These are phyloP conservation scores for Ochotona princeps DNA, from an alignment of 2,113 vertebrate genomes.

Conservation along the genomic window DNA sequence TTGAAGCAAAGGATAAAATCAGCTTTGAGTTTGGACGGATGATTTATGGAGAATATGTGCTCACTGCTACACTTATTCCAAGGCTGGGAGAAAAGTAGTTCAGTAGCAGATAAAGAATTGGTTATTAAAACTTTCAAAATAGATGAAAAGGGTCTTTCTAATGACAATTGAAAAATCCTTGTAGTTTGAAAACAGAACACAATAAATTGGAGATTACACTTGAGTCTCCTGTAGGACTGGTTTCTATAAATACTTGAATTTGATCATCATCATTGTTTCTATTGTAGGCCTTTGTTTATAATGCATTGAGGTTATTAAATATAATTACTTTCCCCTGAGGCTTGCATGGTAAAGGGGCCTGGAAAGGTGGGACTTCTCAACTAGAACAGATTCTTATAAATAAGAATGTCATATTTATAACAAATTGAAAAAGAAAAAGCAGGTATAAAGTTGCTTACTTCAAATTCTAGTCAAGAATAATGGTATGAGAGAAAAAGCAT, in stretches of 20 bases:
- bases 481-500: slow-evolving; percentile 68
- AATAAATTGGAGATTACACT: slow-evolving; percentile 64
- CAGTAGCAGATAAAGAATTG: slow-evolving; percentile 17
- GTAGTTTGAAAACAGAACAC: not conserved
- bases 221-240: slow-evolving; percentile 42
- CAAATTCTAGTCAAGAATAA: slow-evolving; percentile 79
- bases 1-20: slow-evolving; percentile 69
- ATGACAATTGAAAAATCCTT: slow-evolving; percentile 17
- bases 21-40: slow-evolving; percentile 17
- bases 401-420: slow-evolving; percentile 79
- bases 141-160: slow-evolving; percentile 53
- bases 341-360: slow-evolving; percentile 18
- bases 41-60: slow-evolving; percentile 17
- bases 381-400: slow-evolving; percentile 84
- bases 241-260: slow-evolving; percentile 80
- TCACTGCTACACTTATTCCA: slow-evolving; percentile 32
- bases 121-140: slow-evolving; percentile 72
- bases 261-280: slow-evolving; percentile 73
- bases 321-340: slow-evolving; percentile 66
- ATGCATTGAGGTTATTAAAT: slow-evolving; percentile 42
- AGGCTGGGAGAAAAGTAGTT: slow-evolving; percentile 23
- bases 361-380: slow-evolving; percentile 52
- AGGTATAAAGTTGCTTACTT: slow-evolving; percentile 76
- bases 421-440: slow-evolving; percentile 77
- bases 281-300: slow-evolving; percentile 74